A percentile compares a stretch with the other conserved stretches of the same genome.
These are phyloP conservation scores for Pleuronectes platessa DNA, from an alignment of 2,113 vertebrate genomes.

Conservation along the genomic window DNA sequence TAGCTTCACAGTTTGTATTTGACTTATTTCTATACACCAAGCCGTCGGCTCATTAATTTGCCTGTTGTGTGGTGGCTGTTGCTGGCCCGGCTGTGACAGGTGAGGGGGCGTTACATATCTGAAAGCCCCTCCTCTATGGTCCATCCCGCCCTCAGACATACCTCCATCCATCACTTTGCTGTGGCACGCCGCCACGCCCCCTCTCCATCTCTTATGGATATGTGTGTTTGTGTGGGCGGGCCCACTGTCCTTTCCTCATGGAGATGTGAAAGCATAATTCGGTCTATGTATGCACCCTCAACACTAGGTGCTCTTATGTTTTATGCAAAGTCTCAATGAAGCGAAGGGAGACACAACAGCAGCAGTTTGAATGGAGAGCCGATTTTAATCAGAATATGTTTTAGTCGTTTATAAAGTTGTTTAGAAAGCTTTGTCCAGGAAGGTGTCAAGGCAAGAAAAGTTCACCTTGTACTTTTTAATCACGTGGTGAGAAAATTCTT, in stretches of 20 bases:
- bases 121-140: constrained; percentile 17
- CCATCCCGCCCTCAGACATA: constrained; percentile 42
- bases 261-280: constrained; percentile 36
- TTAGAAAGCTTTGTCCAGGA: background rate
- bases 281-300: constrained; percentile 11
- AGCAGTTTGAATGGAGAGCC: background rate
- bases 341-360: constrained; percentile 11
- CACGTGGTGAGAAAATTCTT: background rate
- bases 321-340: constrained; percentile 45
- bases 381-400: background rate
- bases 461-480: background rate
- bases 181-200: constrained; percentile 64
- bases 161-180: constrained; percentile 71
- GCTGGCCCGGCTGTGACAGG: constrained; percentile 53
- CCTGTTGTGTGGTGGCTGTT: background rate
- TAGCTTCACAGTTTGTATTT: background rate
- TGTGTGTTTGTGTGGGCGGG: constrained; percentile 46
- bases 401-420: constrained; percentile 5
- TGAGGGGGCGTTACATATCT: constrained; percentile 66
- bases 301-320: constrained; percentile 16
- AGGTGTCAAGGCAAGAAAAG: background rate
- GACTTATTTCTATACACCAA: background rate
- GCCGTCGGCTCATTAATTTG: constrained; percentile 1
- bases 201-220: constrained; percentile 47
- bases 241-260: constrained; percentile 34